Percentiles rank a stretch among this genome's conserved stretches.
These are phyloP conservation scores for Spea multiplicata DNA, from an alignment of 2,113 vertebrate species.

Conservation along the genomic window DNA sequence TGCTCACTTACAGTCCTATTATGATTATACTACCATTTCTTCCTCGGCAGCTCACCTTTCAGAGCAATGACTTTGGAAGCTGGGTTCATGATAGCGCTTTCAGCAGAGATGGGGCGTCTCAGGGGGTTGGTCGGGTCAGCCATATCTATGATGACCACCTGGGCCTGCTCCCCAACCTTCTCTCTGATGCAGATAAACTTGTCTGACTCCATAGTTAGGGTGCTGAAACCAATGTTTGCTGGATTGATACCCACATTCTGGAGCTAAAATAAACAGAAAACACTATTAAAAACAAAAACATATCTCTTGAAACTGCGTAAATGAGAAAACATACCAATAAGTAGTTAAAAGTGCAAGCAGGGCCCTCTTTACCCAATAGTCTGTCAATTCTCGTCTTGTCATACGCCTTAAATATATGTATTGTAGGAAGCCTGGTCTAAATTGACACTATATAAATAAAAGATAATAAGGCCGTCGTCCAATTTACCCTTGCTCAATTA, in stretches of 20 bases:
- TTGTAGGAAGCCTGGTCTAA: too few relatives aligned
- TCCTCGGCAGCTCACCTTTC: conserved; percentile 71
- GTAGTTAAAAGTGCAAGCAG: too few relatives aligned
- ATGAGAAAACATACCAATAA: too few relatives aligned
- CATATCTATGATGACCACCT: conserved; percentile 87
- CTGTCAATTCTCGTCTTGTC: too few relatives aligned
- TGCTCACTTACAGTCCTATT: too few relatives aligned
- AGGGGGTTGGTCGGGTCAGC: conserved; percentile 79
- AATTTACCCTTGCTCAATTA: too few relatives aligned
- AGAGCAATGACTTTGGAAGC: conserved; percentile 88
- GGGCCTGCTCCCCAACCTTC: conserved; percentile 87
- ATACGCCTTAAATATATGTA: too few relatives aligned
- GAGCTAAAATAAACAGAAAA: conserved; percentile 64
- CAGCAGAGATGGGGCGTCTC: conserved; percentile 85
- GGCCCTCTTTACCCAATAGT: neutral
- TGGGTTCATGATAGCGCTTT: conserved; percentile 92
- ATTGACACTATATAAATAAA: too few relatives aligned
- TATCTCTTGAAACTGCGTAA: too few relatives aligned
- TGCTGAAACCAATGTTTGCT: conserved; percentile 87
- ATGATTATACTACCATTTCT: neutral
- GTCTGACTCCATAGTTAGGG: conserved; percentile 92
- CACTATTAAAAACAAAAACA: neutral
- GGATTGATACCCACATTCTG: conserved; percentile 89
- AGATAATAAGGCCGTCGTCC: too few relatives aligned
- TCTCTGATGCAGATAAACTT: conserved; percentile 90